Conservation (phyloP, 2,797 vertebrate species). For the Ispidina lecontei region DNA sequence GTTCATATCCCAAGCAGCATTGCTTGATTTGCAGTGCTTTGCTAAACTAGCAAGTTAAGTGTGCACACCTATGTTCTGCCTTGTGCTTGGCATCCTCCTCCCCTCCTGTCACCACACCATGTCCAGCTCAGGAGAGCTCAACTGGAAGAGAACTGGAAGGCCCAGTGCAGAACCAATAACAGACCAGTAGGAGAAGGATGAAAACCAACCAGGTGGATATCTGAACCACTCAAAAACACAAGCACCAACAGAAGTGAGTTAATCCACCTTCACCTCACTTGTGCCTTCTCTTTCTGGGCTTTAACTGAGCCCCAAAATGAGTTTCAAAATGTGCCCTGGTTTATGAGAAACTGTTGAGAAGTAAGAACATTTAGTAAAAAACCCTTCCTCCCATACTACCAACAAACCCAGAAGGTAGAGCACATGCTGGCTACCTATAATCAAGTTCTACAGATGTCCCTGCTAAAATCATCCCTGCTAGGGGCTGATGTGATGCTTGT, state of each 20-base stretch:
- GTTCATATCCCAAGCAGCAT: background rate
- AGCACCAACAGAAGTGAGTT: background rate
- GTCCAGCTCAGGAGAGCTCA: background rate
- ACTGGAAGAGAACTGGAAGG: background rate
- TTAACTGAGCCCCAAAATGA: background rate
- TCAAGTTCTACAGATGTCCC: background rate
- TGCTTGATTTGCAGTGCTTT: background rate
- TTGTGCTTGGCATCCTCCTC: rapidly evolving
- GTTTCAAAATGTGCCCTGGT: background rate
- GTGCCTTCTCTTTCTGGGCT: background rate
- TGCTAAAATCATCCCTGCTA: slow-evolving; percentile 42
- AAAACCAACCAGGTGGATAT: background rate
- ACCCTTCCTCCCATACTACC: background rate
- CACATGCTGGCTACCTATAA: background rate
- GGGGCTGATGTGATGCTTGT: slow-evolving; percentile 44
- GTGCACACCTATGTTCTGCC: background rate
- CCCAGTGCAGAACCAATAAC: background rate
- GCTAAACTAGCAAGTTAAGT: background rate
- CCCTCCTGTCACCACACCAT: background rate
- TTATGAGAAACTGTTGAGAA: background rate
- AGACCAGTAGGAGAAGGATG: background rate
- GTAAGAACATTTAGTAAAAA: background rate
- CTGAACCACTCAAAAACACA: background rate
- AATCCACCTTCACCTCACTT: background rate
- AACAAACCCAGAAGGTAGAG: slow-evolving; percentile 11